These are phyloP conservation scores for Tetramorium bicarinatum DNA, from an alignment of 2,888 invertebrate species.

Conservation along the genomic window DNA sequence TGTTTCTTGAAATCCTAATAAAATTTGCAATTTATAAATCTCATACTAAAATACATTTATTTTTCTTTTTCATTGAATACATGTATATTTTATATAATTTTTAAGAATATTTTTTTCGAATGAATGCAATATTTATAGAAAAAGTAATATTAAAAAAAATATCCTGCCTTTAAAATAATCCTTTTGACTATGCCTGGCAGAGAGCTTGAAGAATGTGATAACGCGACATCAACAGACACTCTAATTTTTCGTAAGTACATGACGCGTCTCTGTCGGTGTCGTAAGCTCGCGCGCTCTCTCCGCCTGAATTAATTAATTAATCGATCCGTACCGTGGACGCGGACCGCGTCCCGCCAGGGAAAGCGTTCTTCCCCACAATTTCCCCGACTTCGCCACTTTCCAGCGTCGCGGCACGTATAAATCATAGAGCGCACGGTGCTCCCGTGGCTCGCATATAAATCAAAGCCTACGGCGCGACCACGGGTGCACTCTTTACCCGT, in stretches of 20 bases:
- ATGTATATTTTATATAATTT: slow-evolving; percentile 1
- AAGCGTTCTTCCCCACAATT: slow-evolving; percentile 50
- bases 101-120: not conserved
- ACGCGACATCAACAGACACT: slow-evolving; percentile 24
- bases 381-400: slow-evolving; percentile 55
- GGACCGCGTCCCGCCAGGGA: slow-evolving; percentile 23
- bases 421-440: slow-evolving; percentile 35
- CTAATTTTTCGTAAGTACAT: slow-evolving; percentile 32
- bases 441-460: slow-evolving; percentile 67
- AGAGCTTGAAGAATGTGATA: not conserved
- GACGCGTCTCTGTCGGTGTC: slow-evolving; percentile 22
- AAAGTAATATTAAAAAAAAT: not conserved
- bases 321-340: slow-evolving; percentile 20
- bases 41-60: not conserved
- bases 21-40: slow-evolving; percentile 8
- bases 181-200: not conserved
- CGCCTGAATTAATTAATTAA: slow-evolving; percentile 62
- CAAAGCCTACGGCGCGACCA: slow-evolving; percentile 54
- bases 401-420: slow-evolving; percentile 40
- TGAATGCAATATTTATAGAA: not conserved
- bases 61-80: not conserved
- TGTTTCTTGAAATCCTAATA: not conserved
- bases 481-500: slow-evolving; percentile 40
- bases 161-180: not conserved
- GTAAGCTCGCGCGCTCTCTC: slow-evolving; percentile 11